Conservation (phyloP, 2,113 vertebrate species). For the Crotalus viridis region DNA sequence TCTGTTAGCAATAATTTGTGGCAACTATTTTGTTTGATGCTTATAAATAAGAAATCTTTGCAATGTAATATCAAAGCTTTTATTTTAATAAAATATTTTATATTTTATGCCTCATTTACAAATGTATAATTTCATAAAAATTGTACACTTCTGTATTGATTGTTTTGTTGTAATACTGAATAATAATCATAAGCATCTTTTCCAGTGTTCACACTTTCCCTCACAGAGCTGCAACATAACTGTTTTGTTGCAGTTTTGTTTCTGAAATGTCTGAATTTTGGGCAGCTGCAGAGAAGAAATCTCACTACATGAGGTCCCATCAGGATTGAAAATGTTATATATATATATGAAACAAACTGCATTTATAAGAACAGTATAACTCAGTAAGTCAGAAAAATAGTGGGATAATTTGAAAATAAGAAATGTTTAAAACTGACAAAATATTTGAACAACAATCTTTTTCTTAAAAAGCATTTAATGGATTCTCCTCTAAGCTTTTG, state of each 20-base stretch:
- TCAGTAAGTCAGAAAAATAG: neutral
- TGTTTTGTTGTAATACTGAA: neutral
- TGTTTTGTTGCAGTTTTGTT: neutral
- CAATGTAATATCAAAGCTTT: conserved; percentile 71
- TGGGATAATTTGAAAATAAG: neutral
- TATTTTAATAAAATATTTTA: conserved; percentile 77
- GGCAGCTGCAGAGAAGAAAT: neutral
- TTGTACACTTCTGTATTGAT: neutral
- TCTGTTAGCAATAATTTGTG: conserved; percentile 64
- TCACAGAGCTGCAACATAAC: neutral
- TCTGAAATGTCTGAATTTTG: neutral
- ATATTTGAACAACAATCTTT: neutral
- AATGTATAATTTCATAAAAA: neutral
- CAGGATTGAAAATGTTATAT: neutral
- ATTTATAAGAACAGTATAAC: neutral
- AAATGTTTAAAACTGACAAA: neutral
- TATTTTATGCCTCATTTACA: conserved; percentile 42
- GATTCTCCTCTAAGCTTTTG: neutral
- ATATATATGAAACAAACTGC: neutral
- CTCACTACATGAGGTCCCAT: neutral
- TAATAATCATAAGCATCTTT: neutral
- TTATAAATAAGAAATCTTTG: conserved; percentile 50
- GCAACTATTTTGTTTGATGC: conserved; percentile 58
- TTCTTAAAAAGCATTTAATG: neutral
- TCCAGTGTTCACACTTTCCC: neutral